Evolutionary conservation across 2,797 vertebrate species (phyloP).

Genomic region (Coccyzus lansbergi): DNA sequence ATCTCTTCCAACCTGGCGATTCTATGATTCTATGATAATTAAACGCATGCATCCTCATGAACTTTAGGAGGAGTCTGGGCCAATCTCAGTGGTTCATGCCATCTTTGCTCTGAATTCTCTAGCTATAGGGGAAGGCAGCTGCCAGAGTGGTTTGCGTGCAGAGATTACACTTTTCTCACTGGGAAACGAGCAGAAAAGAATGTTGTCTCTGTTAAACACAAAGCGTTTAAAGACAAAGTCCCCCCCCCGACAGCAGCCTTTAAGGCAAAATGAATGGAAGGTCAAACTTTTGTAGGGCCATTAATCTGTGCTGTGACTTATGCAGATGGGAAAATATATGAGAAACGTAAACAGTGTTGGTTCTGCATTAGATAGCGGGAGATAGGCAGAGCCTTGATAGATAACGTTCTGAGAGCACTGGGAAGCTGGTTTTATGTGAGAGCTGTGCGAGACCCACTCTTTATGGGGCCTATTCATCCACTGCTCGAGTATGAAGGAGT

Average conservation of each 20-base stretch:
- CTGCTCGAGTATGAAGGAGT: constrained; percentile 4
- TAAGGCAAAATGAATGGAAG: constrained; percentile 64
- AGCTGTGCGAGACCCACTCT: constrained; percentile 46
- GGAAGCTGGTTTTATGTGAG: constrained; percentile 75
- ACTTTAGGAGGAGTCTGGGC: not conserved
- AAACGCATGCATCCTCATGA: not conserved
- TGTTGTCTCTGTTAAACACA: constrained; percentile 62
- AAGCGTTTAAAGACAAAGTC: not conserved
- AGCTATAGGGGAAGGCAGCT: not conserved
- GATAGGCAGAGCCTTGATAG: constrained; percentile 67
- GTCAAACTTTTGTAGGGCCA: constrained; percentile 63
- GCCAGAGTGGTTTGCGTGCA: constrained; percentile 5
- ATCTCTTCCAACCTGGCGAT: too few relatives aligned
- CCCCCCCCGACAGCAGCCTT: constrained; percentile 43
- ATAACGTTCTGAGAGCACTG: constrained; percentile 68
- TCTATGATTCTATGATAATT: too few relatives aligned
- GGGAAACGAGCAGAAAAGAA: constrained; percentile 44
- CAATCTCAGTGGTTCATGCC: not conserved
- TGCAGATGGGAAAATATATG: constrained; percentile 62
- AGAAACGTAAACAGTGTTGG: constrained; percentile 72
- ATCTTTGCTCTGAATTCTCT: constrained; percentile 13
- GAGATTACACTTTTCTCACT: constrained; percentile 7
- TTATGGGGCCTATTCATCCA: constrained; percentile 69
- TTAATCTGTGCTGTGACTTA: constrained; percentile 70
- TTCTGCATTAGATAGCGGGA: constrained; percentile 72